Base-by-base conservation (phyloP, 2,888 invertebrate genomes). In the Amblyteles armatorius region DNA sequence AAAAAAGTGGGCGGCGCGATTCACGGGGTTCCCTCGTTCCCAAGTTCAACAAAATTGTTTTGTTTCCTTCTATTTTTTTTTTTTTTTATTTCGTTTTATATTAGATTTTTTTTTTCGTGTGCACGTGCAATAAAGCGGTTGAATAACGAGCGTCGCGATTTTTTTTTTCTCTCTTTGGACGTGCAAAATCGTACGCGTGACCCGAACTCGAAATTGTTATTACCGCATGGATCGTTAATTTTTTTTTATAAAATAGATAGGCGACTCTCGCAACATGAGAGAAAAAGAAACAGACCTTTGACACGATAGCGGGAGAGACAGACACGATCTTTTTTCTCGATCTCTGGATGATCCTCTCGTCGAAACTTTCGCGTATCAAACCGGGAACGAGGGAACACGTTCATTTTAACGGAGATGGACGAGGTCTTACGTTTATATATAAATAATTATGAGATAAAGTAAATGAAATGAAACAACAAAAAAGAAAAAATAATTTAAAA, bases 381-480 rank as follows among this genome's bases (percentile, higher is more conserved):
- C 86, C 87, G 89, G 89, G 89, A 88, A 85, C 86, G 88, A 87
- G 88, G 87, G 88, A 89, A 86, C 80, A 79, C 83, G 86, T 88
- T 87, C 79, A 82, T 88, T 88, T 85, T 79, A 71, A 60, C 63
- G 50, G 44, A 79, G 77, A 82, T 72, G 60, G 73, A 88, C 88
- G 83, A 88, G 86, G 89, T 89, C 88, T 90, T 90, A 88, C 87
- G 90, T 91, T 90, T 90, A 85, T 83, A 90, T 88, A 90, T 88
- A 87, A 90, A 90, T 90, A 89, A 89, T 87, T 86, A 88, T 87
- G 87, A 88, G 88, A 88, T 67, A 87, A 86, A 69, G 63, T 26
- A 77, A 67, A 55, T 67, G 78, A 81, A 73, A 60, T 85, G 83
- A 84, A 83, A 65, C 57, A 63, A 71, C 29, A 74, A 79, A 82